phyloP scores from a whole-genome alignment of 2,113 vertebrate species.

The Oophaga pumilio region DNA sequence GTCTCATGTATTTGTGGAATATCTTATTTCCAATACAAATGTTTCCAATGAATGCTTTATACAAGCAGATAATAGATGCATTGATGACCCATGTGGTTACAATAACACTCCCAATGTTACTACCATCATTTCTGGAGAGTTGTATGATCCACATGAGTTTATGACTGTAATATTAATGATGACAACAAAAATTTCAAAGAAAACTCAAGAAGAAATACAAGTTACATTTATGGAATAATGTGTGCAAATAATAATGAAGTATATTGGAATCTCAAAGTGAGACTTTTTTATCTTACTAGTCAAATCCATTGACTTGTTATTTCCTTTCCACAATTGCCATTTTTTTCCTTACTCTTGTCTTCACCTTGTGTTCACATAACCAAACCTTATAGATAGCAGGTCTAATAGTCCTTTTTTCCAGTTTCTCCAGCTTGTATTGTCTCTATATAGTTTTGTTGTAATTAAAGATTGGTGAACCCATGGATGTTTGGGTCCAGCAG shows the following conservation, averaged over 20 bases:
- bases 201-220: not conserved
- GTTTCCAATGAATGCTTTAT: constrained; percentile 9
- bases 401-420: too few relatives aligned
- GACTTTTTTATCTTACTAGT: too few relatives aligned
- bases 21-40: constrained; percentile 26
- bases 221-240: too few relatives aligned
- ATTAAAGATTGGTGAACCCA: too few relatives aligned
- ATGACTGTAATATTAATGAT: not conserved
- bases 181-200: not conserved
- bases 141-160: not conserved
- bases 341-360: too few relatives aligned
- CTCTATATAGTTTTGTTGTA: too few relatives aligned
- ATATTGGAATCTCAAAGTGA: not conserved
- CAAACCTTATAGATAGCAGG: too few relatives aligned
- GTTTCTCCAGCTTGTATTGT: too few relatives aligned
- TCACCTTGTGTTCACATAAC: too few relatives aligned
- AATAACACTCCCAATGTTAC: constrained; percentile 21
- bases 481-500: too few relatives aligned
- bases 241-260: not conserved
- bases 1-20: constrained; percentile 3
- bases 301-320: too few relatives aligned
- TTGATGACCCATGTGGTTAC: constrained; percentile 39
- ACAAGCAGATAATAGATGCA: constrained; percentile 35
- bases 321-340: too few relatives aligned
- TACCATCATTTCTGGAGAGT: not conserved